phyloP scores from a whole-genome alignment of 2,113 vertebrate species.

The Phasianus colchicus region DNA sequence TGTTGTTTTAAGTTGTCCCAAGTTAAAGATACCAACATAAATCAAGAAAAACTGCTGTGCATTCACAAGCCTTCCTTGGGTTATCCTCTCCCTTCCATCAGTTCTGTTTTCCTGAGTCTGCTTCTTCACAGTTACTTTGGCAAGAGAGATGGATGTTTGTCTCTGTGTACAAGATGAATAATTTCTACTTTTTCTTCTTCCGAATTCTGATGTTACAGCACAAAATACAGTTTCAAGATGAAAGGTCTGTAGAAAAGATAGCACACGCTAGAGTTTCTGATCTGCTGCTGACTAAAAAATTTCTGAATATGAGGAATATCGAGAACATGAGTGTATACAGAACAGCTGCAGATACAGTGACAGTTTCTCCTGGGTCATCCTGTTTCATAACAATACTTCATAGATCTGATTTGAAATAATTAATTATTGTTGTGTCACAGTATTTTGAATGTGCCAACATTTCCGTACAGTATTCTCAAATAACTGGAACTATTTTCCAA shows the following conservation, averaged over 20 bases:
- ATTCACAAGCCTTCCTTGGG: not conserved
- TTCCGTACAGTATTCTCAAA: not conserved
- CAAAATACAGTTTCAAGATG: not conserved
- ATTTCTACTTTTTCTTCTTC: not conserved
- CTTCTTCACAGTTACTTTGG: not conserved
- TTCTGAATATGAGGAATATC: not conserved
- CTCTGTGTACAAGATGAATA: not conserved
- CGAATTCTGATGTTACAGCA: not conserved
- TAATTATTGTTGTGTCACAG: not conserved
- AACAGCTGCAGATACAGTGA: not conserved
- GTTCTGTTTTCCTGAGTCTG: not conserved
- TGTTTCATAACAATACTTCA: not conserved
- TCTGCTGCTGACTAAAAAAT: not conserved
- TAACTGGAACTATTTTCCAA: not conserved
- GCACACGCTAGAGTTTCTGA: not conserved
- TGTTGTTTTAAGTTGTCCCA: not conserved
- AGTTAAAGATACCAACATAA: not conserved
- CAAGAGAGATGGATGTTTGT: not conserved
- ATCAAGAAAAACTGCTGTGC: not conserved
- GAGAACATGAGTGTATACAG: not conserved
- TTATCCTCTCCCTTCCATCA: not conserved
- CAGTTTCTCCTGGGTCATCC: not conserved
- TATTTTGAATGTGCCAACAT: not conserved
- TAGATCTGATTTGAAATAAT: not conserved
- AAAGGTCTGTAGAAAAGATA: not conserved